Base-by-base conservation (phyloP, 2,113 vertebrate genomes). In the Numenius arquata region DNA sequence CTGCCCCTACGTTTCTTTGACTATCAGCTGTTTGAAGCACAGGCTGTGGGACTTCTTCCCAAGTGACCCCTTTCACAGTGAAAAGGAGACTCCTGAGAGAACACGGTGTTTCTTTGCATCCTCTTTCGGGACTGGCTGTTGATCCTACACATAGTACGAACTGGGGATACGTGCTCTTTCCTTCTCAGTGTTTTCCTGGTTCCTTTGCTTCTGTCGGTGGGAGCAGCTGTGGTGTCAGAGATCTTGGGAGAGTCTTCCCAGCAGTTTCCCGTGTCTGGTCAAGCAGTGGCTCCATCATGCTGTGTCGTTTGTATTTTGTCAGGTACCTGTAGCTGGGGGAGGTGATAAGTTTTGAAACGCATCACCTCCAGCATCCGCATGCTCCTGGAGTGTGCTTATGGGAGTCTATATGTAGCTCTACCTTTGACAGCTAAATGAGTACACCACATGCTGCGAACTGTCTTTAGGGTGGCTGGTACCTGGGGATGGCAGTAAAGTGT, bases 321-420 rank as follows among this genome's bases (percentile, higher is more conserved):
- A 32, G 48, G 34, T 47, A 13, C 34, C 29, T 34, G 71, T 73
- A 68, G 16, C 81, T 72, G 62, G 20, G 15, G 22, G 47, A 90
- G 48, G 25, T 48, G 48, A 3, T 56, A 9, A 15, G 43, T 58
- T 78, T 53, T 27, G 56, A 63, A 91, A 62, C n/a, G 6, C 32
- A 2, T 50, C 65, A 3, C n/a, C 22, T 41, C 43, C 61, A 55
- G 25, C 7, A 4, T 52, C 59, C 38, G 21, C 16, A 1, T 21
- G 4, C n/a, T 55, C 22, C 59, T 73, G 61, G 26, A 34, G 34
- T 0, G 0, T 48, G n/a, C 25, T 3, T 18, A 2, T 21, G 21
- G 32, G n/a, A 62, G 16, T 50, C 32, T 38, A 0, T 45, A 11
- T 15, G 45, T 26, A 36, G 20, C 38, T 40, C 68, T 40, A 0